These are phyloP conservation scores for Gymnorhina tibicen DNA, from an alignment of 2,113 vertebrate genomes.

Conservation along the genomic window DNA sequence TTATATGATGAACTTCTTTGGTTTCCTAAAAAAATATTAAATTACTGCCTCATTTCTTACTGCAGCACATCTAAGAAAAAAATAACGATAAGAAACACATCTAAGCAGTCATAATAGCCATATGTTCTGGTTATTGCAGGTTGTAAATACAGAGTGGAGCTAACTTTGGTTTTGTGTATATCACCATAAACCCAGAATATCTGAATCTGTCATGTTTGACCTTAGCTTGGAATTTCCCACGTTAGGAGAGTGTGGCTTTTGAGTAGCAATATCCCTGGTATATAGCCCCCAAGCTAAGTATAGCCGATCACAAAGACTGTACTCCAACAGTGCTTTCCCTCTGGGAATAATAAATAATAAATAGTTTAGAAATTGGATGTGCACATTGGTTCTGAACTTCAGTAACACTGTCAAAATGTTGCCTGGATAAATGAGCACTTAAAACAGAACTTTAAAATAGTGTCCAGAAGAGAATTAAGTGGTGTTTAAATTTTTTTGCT, in stretches of 20 bases:
- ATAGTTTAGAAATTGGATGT: background rate
- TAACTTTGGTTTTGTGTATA: background rate
- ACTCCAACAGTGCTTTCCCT: background rate
- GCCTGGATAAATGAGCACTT: background rate
- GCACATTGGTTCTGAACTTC: background rate
- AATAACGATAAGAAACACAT: background rate
- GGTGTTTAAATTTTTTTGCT: background rate
- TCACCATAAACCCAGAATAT: background rate
- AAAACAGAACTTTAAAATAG: background rate
- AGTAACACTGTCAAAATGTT: background rate
- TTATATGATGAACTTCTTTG: background rate
- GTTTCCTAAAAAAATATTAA: background rate
- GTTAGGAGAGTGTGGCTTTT: background rate
- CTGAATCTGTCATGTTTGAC: background rate
- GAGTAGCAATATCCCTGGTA: background rate
- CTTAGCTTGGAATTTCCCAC: background rate
- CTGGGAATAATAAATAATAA: conserved; percentile 13
- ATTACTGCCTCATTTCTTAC: background rate
- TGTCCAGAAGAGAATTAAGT: background rate
- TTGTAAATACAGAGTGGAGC: background rate
- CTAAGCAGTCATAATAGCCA: background rate
- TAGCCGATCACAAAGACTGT: background rate
- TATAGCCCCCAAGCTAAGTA: background rate
- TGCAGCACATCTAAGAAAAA: background rate
- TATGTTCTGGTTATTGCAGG: background rate